Evolutionary conservation across 2,888 invertebrate genomes (phyloP).

Genomic region (Aleiodes testaceus): DNA sequence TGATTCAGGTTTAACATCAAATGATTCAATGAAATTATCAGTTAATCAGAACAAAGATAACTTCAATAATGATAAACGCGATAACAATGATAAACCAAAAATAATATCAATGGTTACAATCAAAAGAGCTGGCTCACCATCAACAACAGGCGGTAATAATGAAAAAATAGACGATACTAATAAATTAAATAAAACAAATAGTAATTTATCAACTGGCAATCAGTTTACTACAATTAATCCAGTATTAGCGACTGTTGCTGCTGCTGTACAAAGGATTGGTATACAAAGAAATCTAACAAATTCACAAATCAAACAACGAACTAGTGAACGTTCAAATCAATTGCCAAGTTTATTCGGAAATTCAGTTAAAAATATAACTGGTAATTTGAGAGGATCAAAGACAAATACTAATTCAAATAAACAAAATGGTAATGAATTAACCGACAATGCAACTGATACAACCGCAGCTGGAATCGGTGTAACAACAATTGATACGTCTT

Average conservation of each 20-base stretch:
- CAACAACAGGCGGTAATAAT: constrained; percentile 53
- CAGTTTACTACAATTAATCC: constrained; percentile 68
- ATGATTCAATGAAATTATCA: constrained; percentile 15
- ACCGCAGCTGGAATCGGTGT: constrained; percentile 56
- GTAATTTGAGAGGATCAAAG: constrained; percentile 22
- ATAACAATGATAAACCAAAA: constrained; percentile 64
- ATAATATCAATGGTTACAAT: constrained; percentile 71
- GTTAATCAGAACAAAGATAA: not conserved
- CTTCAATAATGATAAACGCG: constrained; percentile 44
- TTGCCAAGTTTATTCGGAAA: constrained; percentile 65
- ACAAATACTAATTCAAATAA: constrained; percentile 55
- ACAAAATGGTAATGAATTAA: constrained; percentile 49
- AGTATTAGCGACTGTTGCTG: constrained; percentile 69
- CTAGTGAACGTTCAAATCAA: constrained; percentile 61
- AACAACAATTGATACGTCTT: constrained; percentile 79
- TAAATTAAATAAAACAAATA: constrained; percentile 31
- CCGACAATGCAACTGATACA: constrained; percentile 71
- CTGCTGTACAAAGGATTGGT: constrained; percentile 68
- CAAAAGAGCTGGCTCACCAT: constrained; percentile 64
- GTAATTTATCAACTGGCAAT: constrained; percentile 49
- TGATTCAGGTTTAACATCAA: constrained; percentile 12
- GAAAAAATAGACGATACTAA: constrained; percentile 48
- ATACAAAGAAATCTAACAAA: constrained; percentile 66
- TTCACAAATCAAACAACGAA: constrained; percentile 62
- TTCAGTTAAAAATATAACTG: constrained; percentile 51